Percentiles rank a stretch among this genome's conserved stretches.
These are phyloP conservation scores for Tretioscincus oriximinensis DNA, from an alignment of 2,113 vertebrate species.

Conservation along the genomic window DNA sequence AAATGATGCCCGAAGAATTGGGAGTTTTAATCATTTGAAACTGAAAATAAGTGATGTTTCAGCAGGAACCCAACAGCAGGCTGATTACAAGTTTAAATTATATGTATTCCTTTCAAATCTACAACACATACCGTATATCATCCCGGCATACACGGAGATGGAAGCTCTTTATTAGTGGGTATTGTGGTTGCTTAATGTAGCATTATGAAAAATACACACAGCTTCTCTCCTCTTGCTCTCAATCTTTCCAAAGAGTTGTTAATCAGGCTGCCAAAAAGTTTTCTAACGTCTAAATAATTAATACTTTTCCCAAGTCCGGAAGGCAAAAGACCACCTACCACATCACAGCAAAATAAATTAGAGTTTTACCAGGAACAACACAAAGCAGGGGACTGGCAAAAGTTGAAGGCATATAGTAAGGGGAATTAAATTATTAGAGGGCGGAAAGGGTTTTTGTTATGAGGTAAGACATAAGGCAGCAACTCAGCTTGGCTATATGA, in stretches of 20 bases:
- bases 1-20: constrained; percentile 22
- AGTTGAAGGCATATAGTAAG: constrained; percentile 38
- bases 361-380: constrained; percentile 27
- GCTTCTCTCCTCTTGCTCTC: constrained; percentile 40
- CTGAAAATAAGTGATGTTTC: constrained; percentile 28
- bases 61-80: constrained; percentile 16
- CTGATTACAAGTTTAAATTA: constrained; percentile 34
- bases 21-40: constrained; percentile 16
- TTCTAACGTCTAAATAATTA: constrained; percentile 56
- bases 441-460: constrained; percentile 48
- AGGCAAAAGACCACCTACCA: constrained; percentile 58
- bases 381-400: constrained; percentile 10
- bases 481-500: constrained; percentile 37
- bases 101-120: neutral
- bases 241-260: constrained; percentile 54
- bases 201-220: constrained; percentile 36
- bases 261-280: constrained; percentile 48
- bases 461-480: constrained; percentile 41
- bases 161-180: constrained; percentile 46
- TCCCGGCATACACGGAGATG: constrained; percentile 21
- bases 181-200: constrained; percentile 35
- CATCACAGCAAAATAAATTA: constrained; percentile 52
- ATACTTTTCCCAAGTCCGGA: constrained; percentile 22
- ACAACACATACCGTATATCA: constrained; percentile 6
- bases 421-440: constrained; percentile 39